Evolutionary conservation across 2,797 vertebrate species (phyloP).

Genomic region (Macroramphosus scolopax): DNA sequence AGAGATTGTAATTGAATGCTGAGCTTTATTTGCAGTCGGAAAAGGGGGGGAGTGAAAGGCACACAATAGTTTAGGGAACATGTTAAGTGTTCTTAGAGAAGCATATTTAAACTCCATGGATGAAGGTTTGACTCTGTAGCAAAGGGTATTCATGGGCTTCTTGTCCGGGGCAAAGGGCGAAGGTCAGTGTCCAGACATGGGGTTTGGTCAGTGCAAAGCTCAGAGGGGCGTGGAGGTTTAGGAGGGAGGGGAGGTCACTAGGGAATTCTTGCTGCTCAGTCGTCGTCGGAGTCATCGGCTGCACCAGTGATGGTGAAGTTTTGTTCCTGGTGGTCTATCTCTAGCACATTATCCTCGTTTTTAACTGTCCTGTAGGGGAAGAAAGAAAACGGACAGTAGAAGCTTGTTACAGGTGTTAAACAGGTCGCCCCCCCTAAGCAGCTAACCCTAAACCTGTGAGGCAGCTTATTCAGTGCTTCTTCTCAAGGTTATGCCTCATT

Average conservation of each 20-base stretch:
- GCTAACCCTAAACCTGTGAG: background rate
- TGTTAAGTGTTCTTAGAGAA: constrained; percentile 31
- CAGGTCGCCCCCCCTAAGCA: background rate
- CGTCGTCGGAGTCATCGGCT: constrained; percentile 68
- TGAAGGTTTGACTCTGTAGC: constrained; percentile 33
- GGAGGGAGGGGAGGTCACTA: constrained; percentile 48
- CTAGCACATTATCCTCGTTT: constrained; percentile 72
- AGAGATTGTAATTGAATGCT: constrained; percentile 65
- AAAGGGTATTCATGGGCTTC: constrained; percentile 55
- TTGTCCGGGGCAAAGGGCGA: constrained; percentile 64
- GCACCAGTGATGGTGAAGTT: constrained; percentile 76
- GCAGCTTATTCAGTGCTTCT: background rate
- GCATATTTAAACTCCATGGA: constrained; percentile 32
- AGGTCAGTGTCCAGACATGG: constrained; percentile 71
- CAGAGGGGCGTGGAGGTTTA: constrained; percentile 50
- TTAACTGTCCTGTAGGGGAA: constrained; percentile 71
- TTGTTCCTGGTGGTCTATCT: constrained; percentile 73
- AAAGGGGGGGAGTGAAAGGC: constrained; percentile 32
- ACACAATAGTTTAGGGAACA: constrained; percentile 46
- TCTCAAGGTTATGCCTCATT: too few species aligned
- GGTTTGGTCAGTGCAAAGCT: constrained; percentile 64
- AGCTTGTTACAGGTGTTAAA: background rate
- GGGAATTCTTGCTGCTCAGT: constrained; percentile 53
- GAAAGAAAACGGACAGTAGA: background rate
- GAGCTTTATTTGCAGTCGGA: constrained; percentile 73